phyloP scores from a whole-genome alignment of 1,140 invertebrate genomes.

The Apis mellifera region Amel_HAv3.1 CM009931.2:27735501-27736000 shows the following conservation, averaged over 20 bases:
- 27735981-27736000: neutral
- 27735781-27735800: neutral
- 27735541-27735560: slow-evolving; percentile 18
- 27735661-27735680: neutral
- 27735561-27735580: neutral
- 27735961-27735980: neutral
- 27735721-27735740: neutral
- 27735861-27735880: neutral
- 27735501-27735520: slow-evolving; percentile 73
- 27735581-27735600: neutral
- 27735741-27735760: neutral
- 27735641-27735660: neutral
- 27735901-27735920: neutral
- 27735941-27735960: no score
- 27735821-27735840: neutral
- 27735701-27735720: neutral
- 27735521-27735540: slow-evolving; percentile 33
- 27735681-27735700: no score
- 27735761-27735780: neutral
- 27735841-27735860: neutral
- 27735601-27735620: neutral
- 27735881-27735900: neutral
- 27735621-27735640: neutral
- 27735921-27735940: neutral
- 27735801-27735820: neutral